These are phyloP conservation scores for Apamea crenata DNA, from an alignment of 2,888 invertebrate species.

Conservation along the genomic window DNA sequence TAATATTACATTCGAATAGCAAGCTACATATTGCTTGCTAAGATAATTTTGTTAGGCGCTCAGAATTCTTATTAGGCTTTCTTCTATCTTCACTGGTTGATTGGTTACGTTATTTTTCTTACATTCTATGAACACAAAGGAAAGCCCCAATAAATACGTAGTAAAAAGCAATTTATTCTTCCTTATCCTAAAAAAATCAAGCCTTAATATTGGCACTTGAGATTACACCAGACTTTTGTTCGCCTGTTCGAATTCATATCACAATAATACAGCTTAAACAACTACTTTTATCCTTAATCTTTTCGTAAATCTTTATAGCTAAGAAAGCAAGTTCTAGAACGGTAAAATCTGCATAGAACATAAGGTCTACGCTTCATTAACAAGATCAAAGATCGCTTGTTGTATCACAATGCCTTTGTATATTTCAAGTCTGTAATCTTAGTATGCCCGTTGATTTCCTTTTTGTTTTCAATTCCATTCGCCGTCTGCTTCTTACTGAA, in stretches of 20 bases:
- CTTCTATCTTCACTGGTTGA: not conserved
- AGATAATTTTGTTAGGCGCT: conserved; percentile 34
- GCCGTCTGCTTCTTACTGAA: conserved; percentile 53
- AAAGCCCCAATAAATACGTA: conserved; percentile 16
- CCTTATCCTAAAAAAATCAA: conserved; percentile 41
- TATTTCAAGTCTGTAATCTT: conserved; percentile 50
- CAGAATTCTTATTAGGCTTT: not conserved
- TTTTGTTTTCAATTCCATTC: conserved; percentile 57
- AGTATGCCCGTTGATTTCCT: conserved; percentile 38
- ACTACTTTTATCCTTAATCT: conserved; percentile 26
- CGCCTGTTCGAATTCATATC: conserved; percentile 38
- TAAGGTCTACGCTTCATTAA: conserved; percentile 37
- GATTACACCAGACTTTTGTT: conserved; percentile 29
- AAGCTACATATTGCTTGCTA: conserved; percentile 33
- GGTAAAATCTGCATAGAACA: conserved; percentile 23
- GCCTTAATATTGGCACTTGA: conserved; percentile 34
- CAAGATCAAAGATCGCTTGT: conserved; percentile 30
- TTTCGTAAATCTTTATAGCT: conserved; percentile 12
- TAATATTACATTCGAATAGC: conserved; percentile 1
- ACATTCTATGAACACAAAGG: conserved; percentile 17
- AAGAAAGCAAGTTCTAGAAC: not conserved
- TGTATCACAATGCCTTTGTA: conserved; percentile 48
- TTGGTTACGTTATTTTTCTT: not conserved
- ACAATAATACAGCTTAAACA: conserved; percentile 19
- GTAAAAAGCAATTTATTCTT: conserved; percentile 41